A percentile compares a stretch with the other conserved stretches of the same genome.
These are phyloP conservation scores for Mormyrus proboscirostris DNA, from an alignment of 2,797 vertebrate species.

Conservation along the genomic window DNA sequence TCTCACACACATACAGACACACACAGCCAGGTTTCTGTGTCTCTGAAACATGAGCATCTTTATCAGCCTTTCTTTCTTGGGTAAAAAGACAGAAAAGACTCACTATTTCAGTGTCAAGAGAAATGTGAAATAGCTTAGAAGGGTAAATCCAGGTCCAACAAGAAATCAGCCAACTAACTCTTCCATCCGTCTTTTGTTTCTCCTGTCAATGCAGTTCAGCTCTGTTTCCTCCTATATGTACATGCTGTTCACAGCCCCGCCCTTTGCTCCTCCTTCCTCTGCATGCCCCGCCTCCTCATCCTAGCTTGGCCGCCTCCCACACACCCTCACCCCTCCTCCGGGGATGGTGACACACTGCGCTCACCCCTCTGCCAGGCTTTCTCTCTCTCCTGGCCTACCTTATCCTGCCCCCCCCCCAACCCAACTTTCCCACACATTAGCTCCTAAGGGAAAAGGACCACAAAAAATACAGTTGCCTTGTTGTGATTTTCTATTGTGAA, in stretches of 20 bases:
- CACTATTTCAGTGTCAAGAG: neutral
- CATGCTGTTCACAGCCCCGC: conserved; percentile 49
- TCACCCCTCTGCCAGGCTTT: neutral
- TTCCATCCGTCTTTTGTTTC: conserved; percentile 42
- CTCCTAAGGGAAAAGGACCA: neutral
- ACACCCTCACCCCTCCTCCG: neutral
- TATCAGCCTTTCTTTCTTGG: conserved; percentile 36
- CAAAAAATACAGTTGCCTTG: neutral
- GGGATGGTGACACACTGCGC: neutral
- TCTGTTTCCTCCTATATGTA: conserved; percentile 67
- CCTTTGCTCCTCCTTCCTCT: conserved; percentile 36
- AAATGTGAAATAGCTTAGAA: neutral
- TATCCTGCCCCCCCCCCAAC: neutral
- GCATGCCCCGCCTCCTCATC: conserved; percentile 23
- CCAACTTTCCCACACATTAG: conserved; percentile 23
- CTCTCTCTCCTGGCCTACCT: conserved; percentile 31
- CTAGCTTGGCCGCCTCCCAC: neutral
- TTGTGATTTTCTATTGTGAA: neutral
- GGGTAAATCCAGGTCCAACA: conserved; percentile 25
- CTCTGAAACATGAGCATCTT: conserved; percentile 27
- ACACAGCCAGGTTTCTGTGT: conserved; percentile 40
- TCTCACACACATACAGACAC: conserved; percentile 26
- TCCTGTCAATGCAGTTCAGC: conserved; percentile 81
- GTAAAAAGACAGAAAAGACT: conserved; percentile 36
- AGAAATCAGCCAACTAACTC: conserved; percentile 28